A percentile compares a stretch with the other conserved stretches of the same genome.
Evolutionary conservation across 2,797 vertebrate species (phyloP).

Genomic region (Gallinago nigripennis): DNA sequence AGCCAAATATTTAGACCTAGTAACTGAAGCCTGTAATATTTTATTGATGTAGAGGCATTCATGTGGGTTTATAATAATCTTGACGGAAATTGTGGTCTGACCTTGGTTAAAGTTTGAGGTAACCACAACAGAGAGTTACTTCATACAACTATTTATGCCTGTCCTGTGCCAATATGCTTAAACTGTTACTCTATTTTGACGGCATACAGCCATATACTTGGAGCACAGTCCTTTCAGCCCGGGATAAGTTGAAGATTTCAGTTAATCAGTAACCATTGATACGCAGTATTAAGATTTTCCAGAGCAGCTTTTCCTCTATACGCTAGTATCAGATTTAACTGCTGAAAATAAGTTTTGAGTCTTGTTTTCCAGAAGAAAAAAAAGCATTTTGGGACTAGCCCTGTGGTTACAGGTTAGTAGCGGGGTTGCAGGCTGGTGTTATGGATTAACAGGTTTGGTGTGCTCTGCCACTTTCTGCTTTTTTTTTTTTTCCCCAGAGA

Average conservation of each 20-base stretch:
- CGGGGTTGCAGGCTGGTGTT: neutral
- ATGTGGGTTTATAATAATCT: conserved; percentile 15
- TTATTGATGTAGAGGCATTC: conserved; percentile 26
- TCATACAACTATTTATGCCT: neutral
- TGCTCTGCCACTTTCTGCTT: neutral
- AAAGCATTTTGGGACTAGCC: accelerated
- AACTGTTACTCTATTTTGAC: neutral
- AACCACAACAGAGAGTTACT: neutral
- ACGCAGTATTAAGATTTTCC: neutral
- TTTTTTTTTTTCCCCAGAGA: neutral
- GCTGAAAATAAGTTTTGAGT: neutral
- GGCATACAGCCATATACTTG: accelerated
- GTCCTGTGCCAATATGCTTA: neutral
- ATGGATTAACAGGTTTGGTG: accelerated
- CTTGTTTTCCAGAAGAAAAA: neutral
- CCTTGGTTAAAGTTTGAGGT: conserved; percentile 18
- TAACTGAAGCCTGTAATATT: neutral
- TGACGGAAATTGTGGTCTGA: neutral
- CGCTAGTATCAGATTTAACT: too few relatives aligned
- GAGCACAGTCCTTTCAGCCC: neutral
- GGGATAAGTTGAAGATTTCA: neutral
- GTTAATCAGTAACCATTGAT: neutral
- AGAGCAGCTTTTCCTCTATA: accelerated
- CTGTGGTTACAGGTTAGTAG: neutral
- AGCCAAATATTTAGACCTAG: neutral